Percentiles rank a stretch among this genome's conserved stretches.
phyloP scores from a whole-genome alignment of 2,113 vertebrate genomes.

The Ivindomyrus marchei region DNA sequence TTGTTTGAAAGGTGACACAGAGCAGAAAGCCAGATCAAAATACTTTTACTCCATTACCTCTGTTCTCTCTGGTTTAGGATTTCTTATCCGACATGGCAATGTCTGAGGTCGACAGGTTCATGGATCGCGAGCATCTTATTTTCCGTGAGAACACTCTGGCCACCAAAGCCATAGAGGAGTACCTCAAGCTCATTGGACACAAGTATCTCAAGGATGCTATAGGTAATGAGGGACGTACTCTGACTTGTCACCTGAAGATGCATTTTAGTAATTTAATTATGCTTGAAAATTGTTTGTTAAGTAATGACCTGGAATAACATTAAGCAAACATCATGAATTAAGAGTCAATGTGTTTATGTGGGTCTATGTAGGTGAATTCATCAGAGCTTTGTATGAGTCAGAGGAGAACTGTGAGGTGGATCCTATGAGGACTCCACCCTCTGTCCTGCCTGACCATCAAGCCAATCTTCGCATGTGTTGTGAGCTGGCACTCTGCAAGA shows the following conservation, averaged over 20 bases:
- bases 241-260: background rate
- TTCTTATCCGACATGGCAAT: constrained; percentile 98
- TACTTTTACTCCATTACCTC: background rate
- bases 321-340: background rate
- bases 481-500: constrained; percentile 94
- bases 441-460: constrained; percentile 85
- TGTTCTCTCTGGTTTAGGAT: constrained; percentile 61
- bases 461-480: constrained; percentile 97
- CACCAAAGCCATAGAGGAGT: constrained; percentile 98
- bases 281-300: background rate
- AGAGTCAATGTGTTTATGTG: background rate
- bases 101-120: constrained; percentile 93
- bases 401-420: constrained; percentile 98
- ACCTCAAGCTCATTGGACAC: constrained; percentile 96
- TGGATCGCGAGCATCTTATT: constrained; percentile 91
- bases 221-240: constrained; percentile 56
- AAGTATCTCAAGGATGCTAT: constrained; percentile 98
- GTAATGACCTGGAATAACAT: background rate
- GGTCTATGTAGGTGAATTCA: constrained; percentile 82
- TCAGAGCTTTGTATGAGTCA: constrained; percentile 91
- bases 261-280: background rate
- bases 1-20: too few relatives aligned
- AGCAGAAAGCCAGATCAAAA: background rate
- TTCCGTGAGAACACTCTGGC: constrained; percentile 97
- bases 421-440: constrained; percentile 86